Evolutionary conservation across 2,888 invertebrate genomes (phyloP), one percentile per base, ranked within the genome.

Genomic region (Apamea anceps): DNA sequence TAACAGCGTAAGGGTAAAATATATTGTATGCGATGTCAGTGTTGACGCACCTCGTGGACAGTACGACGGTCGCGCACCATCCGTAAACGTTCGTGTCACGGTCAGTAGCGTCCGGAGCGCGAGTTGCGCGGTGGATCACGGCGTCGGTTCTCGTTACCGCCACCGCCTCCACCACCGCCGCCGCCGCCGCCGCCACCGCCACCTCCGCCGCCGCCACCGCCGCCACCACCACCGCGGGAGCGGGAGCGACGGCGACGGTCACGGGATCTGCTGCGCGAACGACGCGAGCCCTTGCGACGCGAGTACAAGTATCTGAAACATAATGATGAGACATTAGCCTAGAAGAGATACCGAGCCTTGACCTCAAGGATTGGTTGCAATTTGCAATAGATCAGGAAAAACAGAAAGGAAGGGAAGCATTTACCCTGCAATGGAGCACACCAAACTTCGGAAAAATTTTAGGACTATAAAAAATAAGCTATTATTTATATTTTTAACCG

Each of bases 291-390:
- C 94, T 95, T 95, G 95, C 98, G 98, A 25, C 98, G 97, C 72
- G 98, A 98, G 95, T 98, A 98, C 91, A 98, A 93, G 94, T 98
- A 98, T 92, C 98, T 97, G 93, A 4, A 94, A 85, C 25, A 60
- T 28, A 54, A 25, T 62, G 18, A 45, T 48, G 2, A 51, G 42
- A 45, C 15, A 42, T 79, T 28, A 78, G 63, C 15, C 32, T 54
- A 45, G 25, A 73, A 37, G 4, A n/a, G 25, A 54, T 57, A 28
- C 25, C 8, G 25, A 57, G 18, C 45, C 25, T 25, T 28, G 21
- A 70, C 48, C n/a, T 12, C 12, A 45, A n/a, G 51, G 21, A 54
- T 75, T 18, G 28, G 42, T 37, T 54, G n/a, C 6, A 48, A 66
- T 42, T 28, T 32, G 32, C 5, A 70, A 68, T 18, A n/a, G 7